These are phyloP conservation scores for Ennomos erosarius DNA, from an alignment of 2,888 invertebrate species.

Conservation along the genomic window DNA sequence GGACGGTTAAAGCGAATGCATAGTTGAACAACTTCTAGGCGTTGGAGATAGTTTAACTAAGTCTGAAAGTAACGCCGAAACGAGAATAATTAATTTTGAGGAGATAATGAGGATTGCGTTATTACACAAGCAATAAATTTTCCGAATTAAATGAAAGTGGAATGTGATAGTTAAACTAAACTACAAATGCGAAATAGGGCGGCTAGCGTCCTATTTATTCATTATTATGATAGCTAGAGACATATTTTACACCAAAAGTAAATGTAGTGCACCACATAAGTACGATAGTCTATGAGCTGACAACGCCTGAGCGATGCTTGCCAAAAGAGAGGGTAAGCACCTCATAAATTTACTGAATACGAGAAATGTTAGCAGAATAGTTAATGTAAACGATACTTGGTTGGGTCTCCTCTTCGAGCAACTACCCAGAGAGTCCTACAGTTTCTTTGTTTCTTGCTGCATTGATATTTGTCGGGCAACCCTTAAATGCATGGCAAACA, in stretches of 20 bases:
- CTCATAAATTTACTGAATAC: slow-evolving; percentile 63
- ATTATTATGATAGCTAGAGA: no score
- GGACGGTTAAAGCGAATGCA: slow-evolving; percentile 19
- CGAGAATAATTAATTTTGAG: no score
- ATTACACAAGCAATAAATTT: no score
- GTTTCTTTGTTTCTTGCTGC: not conserved
- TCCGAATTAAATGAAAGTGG: no score
- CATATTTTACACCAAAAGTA: slow-evolving; percentile 3
- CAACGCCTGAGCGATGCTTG: slow-evolving; percentile 47
- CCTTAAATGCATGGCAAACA: no score
- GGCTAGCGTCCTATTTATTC: no score
- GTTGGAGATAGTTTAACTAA: slow-evolving; percentile 18
- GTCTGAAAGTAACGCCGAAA: not conserved
- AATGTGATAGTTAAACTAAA: no score
- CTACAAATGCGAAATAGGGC: no score
- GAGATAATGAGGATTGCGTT: no score
- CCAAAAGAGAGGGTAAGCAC: slow-evolving; percentile 65
- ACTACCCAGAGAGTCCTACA: no score
- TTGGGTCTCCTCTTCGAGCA: no score
- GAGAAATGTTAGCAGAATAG: slow-evolving; percentile 45
- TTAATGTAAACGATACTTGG: slow-evolving; percentile 1
- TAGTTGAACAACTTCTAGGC: slow-evolving; percentile 14
- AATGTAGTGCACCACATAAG: slow-evolving; percentile 11
- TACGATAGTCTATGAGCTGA: slow-evolving; percentile 37
- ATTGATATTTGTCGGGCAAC: not conserved